Percentiles rank a stretch among this genome's conserved stretches.
Evolutionary conservation across 2,113 vertebrate genomes (phyloP).

Genomic region (Catharus bicknelli): DNA sequence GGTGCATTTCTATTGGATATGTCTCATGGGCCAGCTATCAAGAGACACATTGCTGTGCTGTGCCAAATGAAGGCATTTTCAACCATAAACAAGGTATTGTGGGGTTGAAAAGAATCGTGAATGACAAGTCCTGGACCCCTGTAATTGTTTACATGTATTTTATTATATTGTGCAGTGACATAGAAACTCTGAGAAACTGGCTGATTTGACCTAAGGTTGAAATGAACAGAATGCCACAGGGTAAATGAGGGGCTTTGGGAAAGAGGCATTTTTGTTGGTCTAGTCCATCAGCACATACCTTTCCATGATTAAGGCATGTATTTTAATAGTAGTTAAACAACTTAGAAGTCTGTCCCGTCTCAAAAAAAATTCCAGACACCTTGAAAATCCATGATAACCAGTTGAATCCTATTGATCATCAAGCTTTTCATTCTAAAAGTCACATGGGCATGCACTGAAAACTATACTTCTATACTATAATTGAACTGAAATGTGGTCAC

Average conservation of each 20-base stretch:
- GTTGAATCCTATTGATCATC: background rate
- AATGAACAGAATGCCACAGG: background rate
- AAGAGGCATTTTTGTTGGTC: background rate
- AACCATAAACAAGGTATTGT: conserved; percentile 36
- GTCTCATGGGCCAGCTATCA: conserved; percentile 29
- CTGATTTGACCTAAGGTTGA: background rate
- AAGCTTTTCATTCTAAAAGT: background rate
- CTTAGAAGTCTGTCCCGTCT: background rate
- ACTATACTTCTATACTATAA: background rate
- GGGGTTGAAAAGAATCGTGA: background rate
- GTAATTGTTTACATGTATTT: conserved; percentile 19
- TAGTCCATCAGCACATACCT: background rate
- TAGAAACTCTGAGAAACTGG: background rate
- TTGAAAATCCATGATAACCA: background rate
- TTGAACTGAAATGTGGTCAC: background rate
- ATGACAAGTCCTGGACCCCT: background rate
- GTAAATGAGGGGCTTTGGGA: background rate
- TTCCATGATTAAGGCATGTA: background rate
- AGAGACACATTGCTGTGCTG: background rate
- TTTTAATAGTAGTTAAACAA: background rate
- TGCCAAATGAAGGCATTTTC: conserved; percentile 50
- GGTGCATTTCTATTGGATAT: conserved; percentile 41
- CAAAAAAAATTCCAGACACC: background rate
- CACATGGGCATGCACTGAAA: background rate
- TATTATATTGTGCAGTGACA: background rate